These are phyloP conservation scores for Archegozetes longisetosus DNA, from an alignment of 1,140 invertebrate species.

Conservation along the genomic window DNA sequence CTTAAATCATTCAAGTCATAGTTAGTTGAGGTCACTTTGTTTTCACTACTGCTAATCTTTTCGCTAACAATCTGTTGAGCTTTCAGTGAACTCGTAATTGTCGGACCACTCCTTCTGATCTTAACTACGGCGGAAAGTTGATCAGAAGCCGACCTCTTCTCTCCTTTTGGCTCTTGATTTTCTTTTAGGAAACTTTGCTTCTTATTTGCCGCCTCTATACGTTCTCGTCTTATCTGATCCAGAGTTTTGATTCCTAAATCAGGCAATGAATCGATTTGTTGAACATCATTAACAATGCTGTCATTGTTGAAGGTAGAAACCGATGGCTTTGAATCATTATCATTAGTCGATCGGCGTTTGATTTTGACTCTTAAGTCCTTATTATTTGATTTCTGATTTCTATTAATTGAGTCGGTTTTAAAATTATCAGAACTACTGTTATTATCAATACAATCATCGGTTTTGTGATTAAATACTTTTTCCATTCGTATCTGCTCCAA, in stretches of 20 bases:
- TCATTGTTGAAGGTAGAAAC: neutral
- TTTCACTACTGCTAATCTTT: neutral
- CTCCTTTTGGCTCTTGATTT: neutral
- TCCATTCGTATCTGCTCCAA: slow-evolving; percentile 47
- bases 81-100: neutral
- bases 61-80: neutral
- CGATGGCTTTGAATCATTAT: neutral
- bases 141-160: neutral
- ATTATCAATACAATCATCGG: slow-evolving; percentile 23
- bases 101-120: neutral
- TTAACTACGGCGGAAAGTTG: neutral
- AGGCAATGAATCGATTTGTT: neutral
- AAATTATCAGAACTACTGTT: neutral
- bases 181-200: neutral
- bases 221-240: slow-evolving; percentile 29
- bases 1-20: neutral
- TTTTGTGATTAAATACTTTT: slow-evolving; percentile 46
- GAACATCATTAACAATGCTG: neutral
- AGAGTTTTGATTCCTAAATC: slow-evolving; percentile 30
- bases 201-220: slow-evolving; percentile 9
- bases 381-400: slow-evolving; percentile 10
- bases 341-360: neutral
- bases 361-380: slow-evolving; percentile 12
- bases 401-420: slow-evolving; percentile 9
- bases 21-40: neutral